Conservation (phyloP, 2,888 invertebrate genomes). For the Epinotia brunnichana region DNA sequence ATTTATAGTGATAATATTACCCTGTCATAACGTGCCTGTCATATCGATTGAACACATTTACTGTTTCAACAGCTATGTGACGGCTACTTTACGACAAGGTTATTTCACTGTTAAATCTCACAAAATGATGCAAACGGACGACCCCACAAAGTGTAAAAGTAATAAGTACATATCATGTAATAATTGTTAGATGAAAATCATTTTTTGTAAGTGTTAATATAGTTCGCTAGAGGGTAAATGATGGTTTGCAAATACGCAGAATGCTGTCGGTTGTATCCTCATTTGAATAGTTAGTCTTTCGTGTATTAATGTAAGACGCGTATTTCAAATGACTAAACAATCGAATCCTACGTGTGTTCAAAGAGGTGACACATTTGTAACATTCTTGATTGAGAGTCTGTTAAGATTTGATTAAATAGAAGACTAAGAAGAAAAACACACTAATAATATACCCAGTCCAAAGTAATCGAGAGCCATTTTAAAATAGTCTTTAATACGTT, state of each 20-base stretch:
- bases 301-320: not conserved
- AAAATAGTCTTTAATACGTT: conserved; percentile 18
- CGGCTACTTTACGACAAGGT: not conserved
- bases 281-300: conserved; percentile 33
- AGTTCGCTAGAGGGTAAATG: not conserved
- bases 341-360: conserved; percentile 19
- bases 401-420: conserved; percentile 14
- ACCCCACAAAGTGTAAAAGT: not conserved
- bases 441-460: conserved; percentile 28
- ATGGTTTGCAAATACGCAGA: not conserved
- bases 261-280: conserved; percentile 44
- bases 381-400: conserved; percentile 26
- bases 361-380: conserved; percentile 44
- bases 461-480: conserved; percentile 10
- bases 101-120: not conserved
- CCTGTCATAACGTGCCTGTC: no score
- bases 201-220: not conserved
- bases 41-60: not conserved
- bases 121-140: not conserved
- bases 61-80: not conserved
- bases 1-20: no score
- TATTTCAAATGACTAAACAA: conserved; percentile 46
- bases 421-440: conserved; percentile 26
- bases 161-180: not conserved
- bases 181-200: not conserved